Conservation (phyloP, 2,888 invertebrate genomes). For the Epiperipatus broadwayi region DNA sequence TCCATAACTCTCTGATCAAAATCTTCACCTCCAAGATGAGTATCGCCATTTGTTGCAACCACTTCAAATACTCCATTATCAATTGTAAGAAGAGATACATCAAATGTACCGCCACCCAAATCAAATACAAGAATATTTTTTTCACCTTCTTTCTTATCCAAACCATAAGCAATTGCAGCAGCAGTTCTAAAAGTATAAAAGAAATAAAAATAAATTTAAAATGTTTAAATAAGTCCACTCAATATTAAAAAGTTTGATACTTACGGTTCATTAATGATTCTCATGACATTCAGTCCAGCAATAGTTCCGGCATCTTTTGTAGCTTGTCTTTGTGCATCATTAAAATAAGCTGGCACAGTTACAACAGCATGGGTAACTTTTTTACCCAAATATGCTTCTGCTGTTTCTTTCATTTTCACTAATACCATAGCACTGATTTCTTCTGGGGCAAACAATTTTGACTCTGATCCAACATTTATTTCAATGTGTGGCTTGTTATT, state of each 20-base stretch:
- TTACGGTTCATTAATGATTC: constrained; percentile 85
- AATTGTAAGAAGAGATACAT: constrained; percentile 90
- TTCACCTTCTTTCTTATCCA: constrained; percentile 90
- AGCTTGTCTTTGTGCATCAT: constrained; percentile 96
- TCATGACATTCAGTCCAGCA: constrained; percentile 70
- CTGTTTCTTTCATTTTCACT: constrained; percentile 92
- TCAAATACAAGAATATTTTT: constrained; percentile 97
- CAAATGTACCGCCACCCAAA: constrained; percentile 97
- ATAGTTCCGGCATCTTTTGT: constrained; percentile 96
- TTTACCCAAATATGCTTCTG: constrained; percentile 91
- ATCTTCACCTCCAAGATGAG: constrained; percentile 93
- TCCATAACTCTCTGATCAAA: constrained; percentile 97
- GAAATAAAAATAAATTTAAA: constrained; percentile 8
- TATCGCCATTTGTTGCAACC: constrained; percentile 79
- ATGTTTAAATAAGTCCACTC: too few relatives aligned
- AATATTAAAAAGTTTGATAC: too few relatives aligned
- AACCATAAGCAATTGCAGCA: constrained; percentile 87
- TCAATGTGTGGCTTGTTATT: constrained; percentile 83
- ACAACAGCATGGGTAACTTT: constrained; percentile 72
- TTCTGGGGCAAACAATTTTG: constrained; percentile 82
- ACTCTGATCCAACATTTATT: constrained; percentile 52
- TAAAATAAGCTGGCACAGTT: constrained; percentile 95
- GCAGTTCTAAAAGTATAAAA: constrained; percentile 42
- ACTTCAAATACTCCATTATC: constrained; percentile 95
- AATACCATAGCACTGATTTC: constrained; percentile 98